Conservation (phyloP, 2,113 vertebrate genomes). For the Microcebus griseorufus region DNA sequence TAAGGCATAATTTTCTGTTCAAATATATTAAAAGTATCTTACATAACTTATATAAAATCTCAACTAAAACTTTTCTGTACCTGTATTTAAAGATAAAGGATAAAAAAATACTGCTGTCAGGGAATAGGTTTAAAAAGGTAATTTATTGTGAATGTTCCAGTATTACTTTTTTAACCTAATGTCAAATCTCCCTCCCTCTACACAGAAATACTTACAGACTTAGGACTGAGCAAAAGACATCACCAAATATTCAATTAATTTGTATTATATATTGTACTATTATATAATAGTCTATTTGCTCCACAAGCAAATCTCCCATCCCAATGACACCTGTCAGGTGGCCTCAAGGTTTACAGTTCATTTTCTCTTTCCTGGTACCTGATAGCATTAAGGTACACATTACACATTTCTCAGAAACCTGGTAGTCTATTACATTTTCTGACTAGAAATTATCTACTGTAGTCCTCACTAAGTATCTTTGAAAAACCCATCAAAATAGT, state of each 20-base stretch:
- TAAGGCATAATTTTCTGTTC: neutral
- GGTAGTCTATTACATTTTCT: neutral
- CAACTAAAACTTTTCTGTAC: constrained; percentile 16
- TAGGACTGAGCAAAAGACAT: neutral
- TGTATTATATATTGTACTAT: neutral
- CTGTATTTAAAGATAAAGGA: constrained; percentile 3
- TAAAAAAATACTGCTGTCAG: neutral
- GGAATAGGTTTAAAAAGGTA: neutral
- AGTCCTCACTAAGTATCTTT: neutral
- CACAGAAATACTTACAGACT: neutral
- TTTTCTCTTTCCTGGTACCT: neutral
- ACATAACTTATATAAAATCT: constrained; percentile 1
- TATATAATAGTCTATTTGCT: neutral
- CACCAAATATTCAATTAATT: neutral
- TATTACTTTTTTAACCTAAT: neutral
- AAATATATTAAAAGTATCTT: constrained; percentile 15
- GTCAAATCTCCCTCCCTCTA: neutral
- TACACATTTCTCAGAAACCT: neutral
- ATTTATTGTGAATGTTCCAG: neutral
- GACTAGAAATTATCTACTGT: neutral
- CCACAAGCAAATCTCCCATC: neutral
- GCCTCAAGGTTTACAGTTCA: neutral
- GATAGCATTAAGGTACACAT: neutral
- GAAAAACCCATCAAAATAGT: neutral
- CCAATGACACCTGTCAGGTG: neutral